Percentiles rank a stretch among this genome's conserved stretches.
phyloP scores from a whole-genome alignment of 2,888 invertebrate species.

The Noctua fimbriata region DNA sequence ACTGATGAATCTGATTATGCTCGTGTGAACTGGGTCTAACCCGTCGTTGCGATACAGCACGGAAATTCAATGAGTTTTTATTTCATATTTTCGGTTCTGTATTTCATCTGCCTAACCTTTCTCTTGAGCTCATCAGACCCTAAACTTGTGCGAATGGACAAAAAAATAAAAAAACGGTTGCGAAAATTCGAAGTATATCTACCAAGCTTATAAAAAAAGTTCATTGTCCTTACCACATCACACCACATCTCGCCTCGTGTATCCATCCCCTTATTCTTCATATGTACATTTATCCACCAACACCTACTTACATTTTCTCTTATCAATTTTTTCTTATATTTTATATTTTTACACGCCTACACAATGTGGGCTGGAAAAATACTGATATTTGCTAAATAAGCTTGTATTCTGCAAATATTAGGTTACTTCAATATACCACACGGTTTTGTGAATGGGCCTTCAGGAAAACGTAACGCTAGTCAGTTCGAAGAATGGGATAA shows the following conservation, averaged over 20 bases:
- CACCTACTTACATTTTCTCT: constrained; percentile 25
- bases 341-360: constrained; percentile 38
- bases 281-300: constrained; percentile 20
- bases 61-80: not conserved
- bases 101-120: not conserved
- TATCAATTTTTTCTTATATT: constrained; percentile 52
- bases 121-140: not conserved
- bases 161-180: not conserved
- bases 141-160: not conserved
- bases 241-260: not conserved
- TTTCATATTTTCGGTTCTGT: not conserved
- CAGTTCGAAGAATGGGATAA: not conserved
- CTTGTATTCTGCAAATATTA: constrained; percentile 44
- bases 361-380: constrained; percentile 27
- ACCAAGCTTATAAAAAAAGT: not conserved
- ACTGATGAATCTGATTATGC: not conserved
- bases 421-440: constrained; percentile 37
- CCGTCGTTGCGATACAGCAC: not conserved
- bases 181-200: not conserved
- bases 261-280: not conserved
- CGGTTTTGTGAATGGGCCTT: constrained; percentile 18
- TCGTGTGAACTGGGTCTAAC: not conserved
- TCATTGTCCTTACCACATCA: not conserved
- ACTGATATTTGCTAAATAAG: constrained; percentile 41
- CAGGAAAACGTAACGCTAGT: not conserved